Percentiles rank a stretch among this genome's conserved stretches.
Conservation (phyloP, 23 tunicate genomes). For the Oikopleura vanhoeffeni region DNA sequence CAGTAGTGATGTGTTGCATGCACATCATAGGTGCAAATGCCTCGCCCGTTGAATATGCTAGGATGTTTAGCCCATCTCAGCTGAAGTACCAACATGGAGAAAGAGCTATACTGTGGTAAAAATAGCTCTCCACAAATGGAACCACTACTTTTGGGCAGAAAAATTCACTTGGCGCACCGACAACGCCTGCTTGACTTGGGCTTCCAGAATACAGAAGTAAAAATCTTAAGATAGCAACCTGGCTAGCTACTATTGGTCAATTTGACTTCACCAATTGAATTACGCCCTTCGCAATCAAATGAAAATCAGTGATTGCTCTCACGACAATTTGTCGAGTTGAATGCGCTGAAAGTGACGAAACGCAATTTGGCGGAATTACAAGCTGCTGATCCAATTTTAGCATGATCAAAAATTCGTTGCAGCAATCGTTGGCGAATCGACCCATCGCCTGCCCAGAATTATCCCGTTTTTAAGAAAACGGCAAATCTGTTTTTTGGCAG, state of each 20-base stretch:
- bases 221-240: neutral
- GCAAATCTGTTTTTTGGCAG: too few relatives aligned
- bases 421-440: neutral
- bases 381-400: neutral
- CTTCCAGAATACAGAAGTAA: neutral
- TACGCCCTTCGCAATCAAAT: neutral
- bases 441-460: too few relatives aligned
- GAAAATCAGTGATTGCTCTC: neutral
- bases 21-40: neutral
- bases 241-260: neutral
- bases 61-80: neutral
- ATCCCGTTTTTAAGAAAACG: too few relatives aligned
- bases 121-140: neutral
- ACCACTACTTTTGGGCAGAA: neutral
- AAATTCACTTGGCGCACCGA: neutral
- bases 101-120: neutral
- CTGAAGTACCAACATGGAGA: neutral
- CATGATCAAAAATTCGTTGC: neutral
- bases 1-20: neutral
- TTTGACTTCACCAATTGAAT: neutral
- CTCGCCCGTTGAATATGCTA: neutral
- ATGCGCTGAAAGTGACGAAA: neutral
- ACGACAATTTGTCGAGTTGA: neutral
- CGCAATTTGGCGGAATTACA: neutral
- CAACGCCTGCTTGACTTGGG: too few relatives aligned